Evolutionary conservation across 2,888 invertebrate species (phyloP), one percentile per base, ranked within the genome.

Genomic region (Caenorhabditis uteleia): DNA sequence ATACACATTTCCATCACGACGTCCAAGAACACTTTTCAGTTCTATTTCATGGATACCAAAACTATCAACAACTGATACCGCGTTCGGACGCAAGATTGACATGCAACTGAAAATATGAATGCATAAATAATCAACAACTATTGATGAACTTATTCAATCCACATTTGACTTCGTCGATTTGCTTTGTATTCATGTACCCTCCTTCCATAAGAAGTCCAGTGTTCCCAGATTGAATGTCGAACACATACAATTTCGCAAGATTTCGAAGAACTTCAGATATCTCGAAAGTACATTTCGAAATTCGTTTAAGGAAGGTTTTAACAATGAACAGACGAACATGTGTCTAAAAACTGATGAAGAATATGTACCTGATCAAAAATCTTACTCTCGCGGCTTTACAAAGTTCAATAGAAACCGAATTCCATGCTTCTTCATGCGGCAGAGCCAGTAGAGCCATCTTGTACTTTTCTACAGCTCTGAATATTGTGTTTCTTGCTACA

Each of bases 11-110:
- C 86, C 86, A 66, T 86, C 86, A 57, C 84, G 69, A n/a, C 74
- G 57, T 25, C 77, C 77, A 1, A 77, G 43, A 6, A 74, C 72
- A 25, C 84, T 84, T 61, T 82, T 77, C 26, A 86, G 76, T 23
- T 83, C 75, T 8, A 77, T 68, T 65, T 85, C 85, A 7, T 79
- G 77, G 67, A 84, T 83, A 80, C 93, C 94, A 82, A 94, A 95
- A 10, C 91, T 89, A 85, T 95, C 95, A 0, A 93, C 93, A 23
- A 95, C 87, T 0, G 91, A 90, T 0, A 95, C 90, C 0, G 92
- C 93, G 84, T 94, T 90, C 2, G 91, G 91, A 40, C 94, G 88
- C 33, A 95, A 48, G 26, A 87, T 87, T 0, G 86, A 85, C 60
- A 95, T 85, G 18, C 44, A 48, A 14, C 60, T 60, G 53, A 23